Percentiles rank a stretch among this genome's conserved stretches.
Evolutionary conservation across 2,888 invertebrate species (phyloP).

Genomic region (Hololepta plana): DNA sequence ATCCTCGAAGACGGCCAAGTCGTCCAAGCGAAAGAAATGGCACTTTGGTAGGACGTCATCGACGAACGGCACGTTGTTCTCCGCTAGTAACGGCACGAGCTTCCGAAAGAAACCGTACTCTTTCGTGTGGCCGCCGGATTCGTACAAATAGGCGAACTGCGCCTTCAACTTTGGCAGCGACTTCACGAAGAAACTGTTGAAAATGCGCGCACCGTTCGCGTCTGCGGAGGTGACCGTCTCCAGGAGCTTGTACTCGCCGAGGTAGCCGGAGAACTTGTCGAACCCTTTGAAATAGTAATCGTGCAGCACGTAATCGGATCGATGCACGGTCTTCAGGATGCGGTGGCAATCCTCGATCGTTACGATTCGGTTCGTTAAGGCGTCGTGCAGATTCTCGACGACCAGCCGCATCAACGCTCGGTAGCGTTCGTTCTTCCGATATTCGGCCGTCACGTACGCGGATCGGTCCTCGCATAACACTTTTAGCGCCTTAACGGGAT

Average conservation of each 20-base stretch:
- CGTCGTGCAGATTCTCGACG: too few relatives aligned
- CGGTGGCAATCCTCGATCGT: too few relatives aligned
- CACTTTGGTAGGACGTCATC: constrained; percentile 20
- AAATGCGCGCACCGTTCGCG: too few relatives aligned
- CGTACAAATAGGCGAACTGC: constrained; percentile 29
- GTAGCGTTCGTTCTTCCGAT: too few relatives aligned
- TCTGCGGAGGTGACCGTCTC: too few relatives aligned
- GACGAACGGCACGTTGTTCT: constrained; percentile 13
- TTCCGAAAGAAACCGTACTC: constrained; percentile 29
- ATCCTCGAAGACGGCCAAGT: constrained; percentile 24
- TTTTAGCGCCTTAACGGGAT: constrained; percentile 6
- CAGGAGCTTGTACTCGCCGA: too few relatives aligned
- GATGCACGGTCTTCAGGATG: too few relatives aligned
- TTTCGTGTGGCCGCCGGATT: constrained; percentile 30
- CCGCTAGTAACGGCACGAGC: constrained; percentile 24
- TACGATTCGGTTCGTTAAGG: too few relatives aligned
- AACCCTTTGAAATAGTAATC: too few relatives aligned
- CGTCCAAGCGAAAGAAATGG: constrained; percentile 16
- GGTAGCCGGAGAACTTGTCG: too few relatives aligned
- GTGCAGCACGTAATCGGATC: too few relatives aligned
- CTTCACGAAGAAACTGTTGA: constrained; percentile 40
- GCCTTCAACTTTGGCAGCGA: constrained; percentile 33
- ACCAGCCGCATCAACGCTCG: too few relatives aligned
- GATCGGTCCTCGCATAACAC: constrained; percentile 9
- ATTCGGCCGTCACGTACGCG: constrained; percentile 9